Conservation (phyloP, 2,888 invertebrate species). For the Microctonus hyperodae region DNA sequence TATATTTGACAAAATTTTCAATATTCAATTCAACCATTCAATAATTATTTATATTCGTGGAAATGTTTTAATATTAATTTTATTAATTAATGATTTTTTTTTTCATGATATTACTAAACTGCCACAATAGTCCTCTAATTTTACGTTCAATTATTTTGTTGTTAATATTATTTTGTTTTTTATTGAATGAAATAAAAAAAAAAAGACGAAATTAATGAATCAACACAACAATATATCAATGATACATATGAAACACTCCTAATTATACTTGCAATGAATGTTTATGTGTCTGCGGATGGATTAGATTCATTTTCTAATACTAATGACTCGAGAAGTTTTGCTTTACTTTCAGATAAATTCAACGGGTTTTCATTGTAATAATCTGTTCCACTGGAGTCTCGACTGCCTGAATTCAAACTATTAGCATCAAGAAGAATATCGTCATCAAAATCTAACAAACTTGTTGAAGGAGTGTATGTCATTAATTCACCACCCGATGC, state of each 20-base stretch:
- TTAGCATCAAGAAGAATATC: conserved; percentile 51
- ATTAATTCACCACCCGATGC: conserved; percentile 55
- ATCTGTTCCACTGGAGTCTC: conserved; percentile 32
- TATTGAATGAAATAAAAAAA: not conserved
- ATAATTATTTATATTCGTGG: too few relatives aligned
- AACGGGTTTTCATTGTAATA: conserved; percentile 44
- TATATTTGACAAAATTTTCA: not conserved
- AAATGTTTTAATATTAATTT: not conserved
- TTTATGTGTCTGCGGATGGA: conserved; percentile 41
- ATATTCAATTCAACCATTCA: not conserved
- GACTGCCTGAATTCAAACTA: conserved; percentile 36
- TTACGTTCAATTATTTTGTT: not conserved
- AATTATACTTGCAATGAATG: not conserved
- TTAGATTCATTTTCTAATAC: conserved; percentile 42
- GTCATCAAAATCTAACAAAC: conserved; percentile 54
- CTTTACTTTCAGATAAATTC: conserved; percentile 50
- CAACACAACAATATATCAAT: not conserved
- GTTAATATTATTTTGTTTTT: not conserved
- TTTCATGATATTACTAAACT: not conserved
- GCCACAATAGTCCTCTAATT: not conserved
- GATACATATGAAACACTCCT: not conserved
- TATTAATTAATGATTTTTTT: not conserved
- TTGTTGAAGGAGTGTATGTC: conserved; percentile 54
- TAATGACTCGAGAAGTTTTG: conserved; percentile 50
- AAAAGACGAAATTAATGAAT: not conserved